These are phyloP conservation scores for Temnothorax unifasciatus DNA, from an alignment of 2,888 invertebrate species.

Conservation along the genomic window DNA sequence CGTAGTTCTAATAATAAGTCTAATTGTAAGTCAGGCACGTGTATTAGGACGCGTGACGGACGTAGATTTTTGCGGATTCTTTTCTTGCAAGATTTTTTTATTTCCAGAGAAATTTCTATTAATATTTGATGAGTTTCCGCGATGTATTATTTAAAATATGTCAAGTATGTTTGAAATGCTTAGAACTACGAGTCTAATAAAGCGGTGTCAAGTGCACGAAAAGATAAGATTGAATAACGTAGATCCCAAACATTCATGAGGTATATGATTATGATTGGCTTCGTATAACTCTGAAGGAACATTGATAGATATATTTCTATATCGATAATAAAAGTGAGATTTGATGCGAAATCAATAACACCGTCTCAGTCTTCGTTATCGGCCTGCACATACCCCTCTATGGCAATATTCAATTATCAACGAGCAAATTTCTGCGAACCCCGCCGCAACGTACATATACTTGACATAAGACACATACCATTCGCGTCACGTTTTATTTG, in stretches of 20 bases:
- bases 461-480: constrained; percentile 26
- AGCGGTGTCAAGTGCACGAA: not conserved
- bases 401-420: constrained; percentile 14
- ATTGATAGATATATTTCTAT: not conserved
- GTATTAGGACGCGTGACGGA: constrained; percentile 45
- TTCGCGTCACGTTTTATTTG: constrained; percentile 68
- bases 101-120: not conserved
- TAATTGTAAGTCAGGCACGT: constrained; percentile 41
- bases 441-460: not conserved
- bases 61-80: constrained; percentile 31
- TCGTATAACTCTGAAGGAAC: not conserved
- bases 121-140: not conserved
- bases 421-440: constrained; percentile 28
- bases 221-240: constrained; percentile 4
- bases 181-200: not conserved
- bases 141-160: constrained; percentile 23
- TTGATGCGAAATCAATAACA: constrained; percentile 5
- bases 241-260: not conserved
- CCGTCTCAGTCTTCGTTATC: constrained; percentile 1
- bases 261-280: not conserved
- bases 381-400: not conserved
- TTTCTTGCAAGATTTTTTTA: not conserved
- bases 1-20: constrained; percentile 62
- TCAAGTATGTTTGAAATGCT: not conserved
- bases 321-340: not conserved